phyloP scores from a whole-genome alignment of 2,888 invertebrate species.

The Sinohyriopsis cumingii region DNA sequence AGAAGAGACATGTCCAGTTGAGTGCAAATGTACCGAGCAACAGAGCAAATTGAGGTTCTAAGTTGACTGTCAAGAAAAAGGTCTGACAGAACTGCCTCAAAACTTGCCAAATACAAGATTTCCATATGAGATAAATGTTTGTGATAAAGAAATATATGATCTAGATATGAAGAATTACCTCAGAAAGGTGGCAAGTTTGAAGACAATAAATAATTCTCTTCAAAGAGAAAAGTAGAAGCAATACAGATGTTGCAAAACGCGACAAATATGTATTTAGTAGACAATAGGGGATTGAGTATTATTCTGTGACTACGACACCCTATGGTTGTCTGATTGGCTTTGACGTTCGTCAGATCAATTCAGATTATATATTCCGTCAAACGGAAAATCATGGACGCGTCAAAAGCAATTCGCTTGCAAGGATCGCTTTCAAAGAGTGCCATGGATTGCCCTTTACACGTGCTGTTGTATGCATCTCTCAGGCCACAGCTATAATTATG shows the following conservation, averaged over 20 bases:
- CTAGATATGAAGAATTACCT: slow-evolving; percentile 8
- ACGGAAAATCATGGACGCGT: no score
- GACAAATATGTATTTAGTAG: background rate
- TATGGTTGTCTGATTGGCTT: slow-evolving; percentile 4
- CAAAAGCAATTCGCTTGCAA: no score
- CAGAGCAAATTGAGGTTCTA: slow-evolving; percentile 7
- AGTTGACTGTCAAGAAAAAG: slow-evolving; percentile 9
- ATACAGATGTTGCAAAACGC: no score
- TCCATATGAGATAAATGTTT: background rate
- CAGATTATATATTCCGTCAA: background rate
- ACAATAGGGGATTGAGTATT: background rate
- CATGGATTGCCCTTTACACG: no score
- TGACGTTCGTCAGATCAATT: background rate
- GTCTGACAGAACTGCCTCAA: background rate
- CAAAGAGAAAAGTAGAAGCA: background rate
- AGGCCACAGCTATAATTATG: no score
- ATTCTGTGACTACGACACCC: slow-evolving; percentile 3
- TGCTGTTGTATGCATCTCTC: no score
- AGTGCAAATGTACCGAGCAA: slow-evolving; percentile 13
- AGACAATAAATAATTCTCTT: slow-evolving; percentile 1
- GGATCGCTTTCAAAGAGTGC: no score
- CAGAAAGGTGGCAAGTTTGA: background rate
- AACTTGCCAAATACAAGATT: background rate
- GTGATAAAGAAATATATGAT: slow-evolving; percentile 1
- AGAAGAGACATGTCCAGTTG: slow-evolving; percentile 4